Conservation (phyloP, 2,888 invertebrate genomes). For the Caenorhabditis zanzibari region DNA sequence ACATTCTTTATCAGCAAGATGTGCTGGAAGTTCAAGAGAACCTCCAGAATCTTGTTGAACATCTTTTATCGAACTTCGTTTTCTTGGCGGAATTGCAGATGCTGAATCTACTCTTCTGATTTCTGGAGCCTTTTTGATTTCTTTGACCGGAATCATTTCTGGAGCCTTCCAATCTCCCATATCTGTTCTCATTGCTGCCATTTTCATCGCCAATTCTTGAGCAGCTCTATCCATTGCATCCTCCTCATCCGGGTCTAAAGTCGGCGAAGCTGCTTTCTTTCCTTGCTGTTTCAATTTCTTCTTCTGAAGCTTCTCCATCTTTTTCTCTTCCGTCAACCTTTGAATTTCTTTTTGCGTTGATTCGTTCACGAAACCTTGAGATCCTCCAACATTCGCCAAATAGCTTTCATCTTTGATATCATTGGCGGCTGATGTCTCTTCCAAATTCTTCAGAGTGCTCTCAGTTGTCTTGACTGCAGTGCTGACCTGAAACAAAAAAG, state of each 20-base stretch:
- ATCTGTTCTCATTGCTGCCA: constrained; percentile 76
- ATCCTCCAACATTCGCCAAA: constrained; percentile 74
- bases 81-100: constrained; percentile 72
- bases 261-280: constrained; percentile 71
- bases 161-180: constrained; percentile 77
- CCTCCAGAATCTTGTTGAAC: constrained; percentile 73
- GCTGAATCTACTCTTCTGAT: constrained; percentile 63
- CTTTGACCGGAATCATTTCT: constrained; percentile 50
- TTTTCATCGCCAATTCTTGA: constrained; percentile 80
- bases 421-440: constrained; percentile 78
- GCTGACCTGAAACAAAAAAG: constrained; percentile 64
- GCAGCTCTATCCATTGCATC: constrained; percentile 81
- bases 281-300: constrained; percentile 79
- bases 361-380: constrained; percentile 72
- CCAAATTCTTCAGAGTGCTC: constrained; percentile 75
- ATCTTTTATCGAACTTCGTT: constrained; percentile 72
- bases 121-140: constrained; percentile 45
- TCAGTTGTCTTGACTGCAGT: constrained; percentile 77
- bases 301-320: constrained; percentile 79
- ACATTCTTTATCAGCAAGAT: constrained; percentile 63
- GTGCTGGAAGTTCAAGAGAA: constrained; percentile 69
- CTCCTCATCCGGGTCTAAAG: constrained; percentile 78
- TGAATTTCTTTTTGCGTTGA: constrained; percentile 74
- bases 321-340: constrained; percentile 76
- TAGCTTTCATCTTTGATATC: constrained; percentile 82